Percentiles rank a stretch among this genome's conserved stretches.
These are phyloP conservation scores for Lycorma delicatula DNA, from an alignment of 1,140 invertebrate species.

Conservation along the genomic window DNA sequence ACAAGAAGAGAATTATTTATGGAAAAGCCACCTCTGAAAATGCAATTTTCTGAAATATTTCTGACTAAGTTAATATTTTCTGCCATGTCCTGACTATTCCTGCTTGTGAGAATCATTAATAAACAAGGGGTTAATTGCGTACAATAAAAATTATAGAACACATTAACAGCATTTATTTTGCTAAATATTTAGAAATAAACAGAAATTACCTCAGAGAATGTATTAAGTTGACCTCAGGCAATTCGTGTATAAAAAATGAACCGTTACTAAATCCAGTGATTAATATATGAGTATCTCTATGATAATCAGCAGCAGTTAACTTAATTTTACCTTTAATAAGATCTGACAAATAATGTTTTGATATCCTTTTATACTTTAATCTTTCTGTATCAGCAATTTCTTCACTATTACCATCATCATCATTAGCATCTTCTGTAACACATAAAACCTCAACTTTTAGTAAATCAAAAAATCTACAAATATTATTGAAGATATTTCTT, in stretches of 20 bases:
- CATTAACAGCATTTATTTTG: too few relatives aligned
- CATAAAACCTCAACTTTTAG: slow-evolving; percentile 5
- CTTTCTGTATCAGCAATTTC: slow-evolving; percentile 43
- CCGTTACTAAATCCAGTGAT: slow-evolving; percentile 75
- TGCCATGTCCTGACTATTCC: too few relatives aligned
- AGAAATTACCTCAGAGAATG: slow-evolving; percentile 71
- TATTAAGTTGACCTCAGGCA: slow-evolving; percentile 86
- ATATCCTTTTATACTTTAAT: slow-evolving; percentile 57
- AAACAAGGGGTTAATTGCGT: too few relatives aligned
- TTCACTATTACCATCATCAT: slow-evolving; percentile 15
- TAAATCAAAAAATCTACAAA: slow-evolving; percentile 1
- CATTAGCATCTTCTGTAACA: slow-evolving; percentile 17
- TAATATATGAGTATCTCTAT: slow-evolving; percentile 65
- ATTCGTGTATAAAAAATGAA: slow-evolving; percentile 81
- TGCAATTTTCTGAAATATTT: too few relatives aligned
- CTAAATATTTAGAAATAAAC: too few relatives aligned
- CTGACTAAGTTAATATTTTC: too few relatives aligned
- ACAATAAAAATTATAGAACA: too few relatives aligned
- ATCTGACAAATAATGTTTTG: slow-evolving; percentile 62
- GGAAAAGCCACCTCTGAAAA: too few relatives aligned
- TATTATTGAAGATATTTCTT: too few relatives aligned
- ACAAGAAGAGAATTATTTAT: too few relatives aligned
- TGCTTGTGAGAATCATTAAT: too few relatives aligned
- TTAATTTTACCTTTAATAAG: slow-evolving; percentile 49
- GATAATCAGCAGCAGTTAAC: slow-evolving; percentile 71